These are phyloP conservation scores for Platysteira castanea DNA, from an alignment of 2,113 vertebrate genomes.

Conservation along the genomic window DNA sequence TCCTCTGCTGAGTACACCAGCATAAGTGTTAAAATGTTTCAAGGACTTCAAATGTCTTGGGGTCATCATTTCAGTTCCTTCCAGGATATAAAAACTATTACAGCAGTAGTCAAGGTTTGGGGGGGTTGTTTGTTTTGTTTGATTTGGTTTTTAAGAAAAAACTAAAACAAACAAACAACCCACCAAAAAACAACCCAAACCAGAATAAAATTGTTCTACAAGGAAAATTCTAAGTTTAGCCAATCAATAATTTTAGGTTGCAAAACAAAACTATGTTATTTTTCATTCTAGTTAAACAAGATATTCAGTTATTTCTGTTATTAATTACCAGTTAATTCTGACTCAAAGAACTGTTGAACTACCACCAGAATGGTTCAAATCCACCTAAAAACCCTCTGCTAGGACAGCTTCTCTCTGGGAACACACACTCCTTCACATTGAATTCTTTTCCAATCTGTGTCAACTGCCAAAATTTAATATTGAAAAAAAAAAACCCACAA, in stretches of 20 bases:
- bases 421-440: background rate
- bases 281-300: background rate
- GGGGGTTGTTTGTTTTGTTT: background rate
- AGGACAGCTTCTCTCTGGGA: background rate
- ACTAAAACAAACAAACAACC: background rate
- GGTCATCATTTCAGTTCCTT: background rate
- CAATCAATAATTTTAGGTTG: background rate
- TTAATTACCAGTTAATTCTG: background rate
- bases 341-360: background rate
- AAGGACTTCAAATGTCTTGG: background rate
- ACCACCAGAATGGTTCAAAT: background rate
- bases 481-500: background rate
- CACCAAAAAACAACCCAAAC: background rate
- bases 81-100: background rate
- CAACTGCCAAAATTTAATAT: background rate
- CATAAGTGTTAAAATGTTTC: background rate
- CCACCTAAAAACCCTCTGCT: background rate
- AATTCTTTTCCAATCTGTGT: background rate
- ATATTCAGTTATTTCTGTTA: background rate
- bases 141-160: background rate
- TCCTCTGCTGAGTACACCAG: background rate
- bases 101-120: background rate
- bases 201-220: background rate
- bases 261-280: background rate
- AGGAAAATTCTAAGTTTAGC: background rate